These are phyloP conservation scores for Heteractis magnifica DNA, from an alignment of 92 coral and sea anemone genomes.

Conservation along the genomic window DNA sequence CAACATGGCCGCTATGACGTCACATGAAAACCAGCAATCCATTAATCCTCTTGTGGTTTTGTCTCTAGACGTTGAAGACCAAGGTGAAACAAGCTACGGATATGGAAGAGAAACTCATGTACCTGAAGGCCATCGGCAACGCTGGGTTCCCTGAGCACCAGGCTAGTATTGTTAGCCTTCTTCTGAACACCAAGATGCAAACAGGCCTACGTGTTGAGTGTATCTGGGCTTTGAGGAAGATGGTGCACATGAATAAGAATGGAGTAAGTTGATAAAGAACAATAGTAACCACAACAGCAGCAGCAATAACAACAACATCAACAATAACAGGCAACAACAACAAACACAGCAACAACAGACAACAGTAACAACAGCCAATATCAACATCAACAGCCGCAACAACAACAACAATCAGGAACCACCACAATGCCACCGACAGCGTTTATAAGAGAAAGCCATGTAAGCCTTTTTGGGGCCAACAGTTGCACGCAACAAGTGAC, in stretches of 20 bases:
- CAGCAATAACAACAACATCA: too few relatives aligned
- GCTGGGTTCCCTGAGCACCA: slow-evolving; percentile 54
- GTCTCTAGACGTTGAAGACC: slow-evolving; percentile 30
- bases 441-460: too few relatives aligned
- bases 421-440: too few relatives aligned
- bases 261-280: slow-evolving; percentile 24
- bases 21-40: not conserved
- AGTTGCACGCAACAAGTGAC: too few relatives aligned
- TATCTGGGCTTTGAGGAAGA: slow-evolving; percentile 88
- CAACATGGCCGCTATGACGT: not conserved
- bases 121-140: slow-evolving; percentile 80
- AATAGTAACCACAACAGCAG: too few relatives aligned
- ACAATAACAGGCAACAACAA: too few relatives aligned
- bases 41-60: not conserved
- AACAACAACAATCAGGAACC: too few relatives aligned
- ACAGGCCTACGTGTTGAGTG: slow-evolving; percentile 64
- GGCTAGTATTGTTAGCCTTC: slow-evolving; percentile 25
- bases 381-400: too few relatives aligned
- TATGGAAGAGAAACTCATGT: slow-evolving; percentile 40
- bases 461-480: too few relatives aligned
- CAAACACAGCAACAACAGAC: too few relatives aligned
- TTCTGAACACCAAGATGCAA: slow-evolving; percentile 20
- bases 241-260: slow-evolving; percentile 24
- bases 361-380: too few relatives aligned
- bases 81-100: slow-evolving; percentile 11